Evolutionary conservation across 1,140 invertebrate species (phyloP), one percentile per base, ranked within the genome.

Genomic region (Phenacoccus solenopsis): DNA sequence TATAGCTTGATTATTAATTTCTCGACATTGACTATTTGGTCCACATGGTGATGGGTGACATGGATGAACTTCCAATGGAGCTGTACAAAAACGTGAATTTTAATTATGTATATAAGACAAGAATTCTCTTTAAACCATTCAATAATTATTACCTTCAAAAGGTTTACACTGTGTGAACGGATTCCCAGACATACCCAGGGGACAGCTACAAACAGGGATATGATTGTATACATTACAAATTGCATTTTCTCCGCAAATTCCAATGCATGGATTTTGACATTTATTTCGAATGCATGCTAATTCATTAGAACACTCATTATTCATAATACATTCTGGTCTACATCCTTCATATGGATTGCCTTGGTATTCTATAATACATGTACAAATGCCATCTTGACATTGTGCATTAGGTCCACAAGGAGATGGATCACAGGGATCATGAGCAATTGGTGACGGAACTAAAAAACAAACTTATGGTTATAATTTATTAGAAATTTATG

Each of bases 391-490:
- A 69, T 91, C 90, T 80, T 86, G 85, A 78, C 87, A 88, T 74
- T 88, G 72, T 57, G 90, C 88, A 79, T 92, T 92, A 1, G 86
- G 82, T 49, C 90, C 90, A 76, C 90, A 92, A 56, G 90, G 89
- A 25, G 86, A 88, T 38, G 88, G 88, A 75, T 84, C 82, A 76
- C 89, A 91, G 68, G 90, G 87, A 71, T 84, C 78, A 67, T 74
- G 30, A 67, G 69, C 67, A 38, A 74, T 75, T 68, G 74, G 71
- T 24, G 74, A 68, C 28, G 74, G 73, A 22, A 28, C 69, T 72
- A 49, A 70, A 69, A 56, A 56, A 80, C 74, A 69, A 67, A n/a
- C n/a, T n/a, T n/a, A n/a, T n/a, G n/a, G 75, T 72, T 3, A 74
- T 68, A 13, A 28, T 69, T 30, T 9, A 59, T 28, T 4, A 2